These are phyloP conservation scores for Neodon shergylaensis DNA, from an alignment of 2,113 vertebrate genomes.

Conservation along the genomic window DNA sequence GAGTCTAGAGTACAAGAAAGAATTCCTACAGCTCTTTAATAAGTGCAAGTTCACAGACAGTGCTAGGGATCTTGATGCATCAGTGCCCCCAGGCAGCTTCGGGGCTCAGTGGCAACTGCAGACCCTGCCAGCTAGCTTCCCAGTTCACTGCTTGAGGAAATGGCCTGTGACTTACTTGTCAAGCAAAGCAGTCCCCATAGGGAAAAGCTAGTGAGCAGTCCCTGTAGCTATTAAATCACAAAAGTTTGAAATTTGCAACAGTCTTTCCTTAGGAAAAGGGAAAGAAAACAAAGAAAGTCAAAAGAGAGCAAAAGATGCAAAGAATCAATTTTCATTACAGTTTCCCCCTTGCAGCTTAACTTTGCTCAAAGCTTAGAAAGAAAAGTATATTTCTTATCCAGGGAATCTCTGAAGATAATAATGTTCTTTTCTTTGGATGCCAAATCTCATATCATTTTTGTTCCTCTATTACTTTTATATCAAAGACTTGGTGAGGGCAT, in stretches of 20 bases:
- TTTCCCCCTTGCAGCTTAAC: slow-evolving; percentile 44
- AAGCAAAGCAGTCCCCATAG: not conserved
- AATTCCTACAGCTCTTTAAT: not conserved
- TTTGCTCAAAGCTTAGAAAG: slow-evolving; percentile 46
- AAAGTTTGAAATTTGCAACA: not conserved
- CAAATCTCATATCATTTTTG: slow-evolving; percentile 42
- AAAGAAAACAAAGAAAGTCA: not conserved
- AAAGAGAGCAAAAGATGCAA: slow-evolving; percentile 1
- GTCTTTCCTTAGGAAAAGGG: not conserved
- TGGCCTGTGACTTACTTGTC: not conserved
- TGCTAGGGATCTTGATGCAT: accelerated
- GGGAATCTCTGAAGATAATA: slow-evolving; percentile 46
- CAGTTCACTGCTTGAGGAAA: not conserved
- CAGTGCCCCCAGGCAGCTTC: too few relatives aligned
- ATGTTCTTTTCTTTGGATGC: slow-evolving; percentile 68
- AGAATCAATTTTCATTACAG: slow-evolving; percentile 40
- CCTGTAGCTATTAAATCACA: not conserved
- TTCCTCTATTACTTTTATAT: slow-evolving; percentile 40
- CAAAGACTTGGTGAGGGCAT: slow-evolving; percentile 33
- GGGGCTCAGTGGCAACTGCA: not conserved
- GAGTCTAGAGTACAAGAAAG: not conserved
- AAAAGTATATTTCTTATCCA: slow-evolving; percentile 67
- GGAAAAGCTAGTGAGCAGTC: not conserved
- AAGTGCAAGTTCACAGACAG: not conserved
- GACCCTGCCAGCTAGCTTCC: not conserved